Evolutionary conservation across 1,140 invertebrate species (phyloP), one percentile per base, ranked within the genome.

Genomic region (Parapsyche elsis): DNA sequence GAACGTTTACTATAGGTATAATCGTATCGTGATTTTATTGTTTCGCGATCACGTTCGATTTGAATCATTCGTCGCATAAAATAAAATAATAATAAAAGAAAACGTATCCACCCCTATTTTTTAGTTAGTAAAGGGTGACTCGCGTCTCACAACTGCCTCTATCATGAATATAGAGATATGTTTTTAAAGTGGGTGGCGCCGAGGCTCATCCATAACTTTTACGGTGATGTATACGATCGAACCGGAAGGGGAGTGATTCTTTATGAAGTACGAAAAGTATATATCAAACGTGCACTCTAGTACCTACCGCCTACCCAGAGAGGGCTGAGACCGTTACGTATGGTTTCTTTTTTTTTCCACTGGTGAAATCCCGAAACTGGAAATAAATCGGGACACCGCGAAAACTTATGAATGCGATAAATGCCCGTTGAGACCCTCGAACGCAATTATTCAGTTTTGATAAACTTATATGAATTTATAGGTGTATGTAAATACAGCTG

Each of bases 221-320:
- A 67, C 23, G 23, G 21, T 26, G 59, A 53, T 53, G 49, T 53
- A 53, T 53, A 53, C 49, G 49, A 53, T 53, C 16, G 49, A 53
- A 53, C 49, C 49, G 10, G 49, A 53, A 53, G 49, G 9, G 64
- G 24, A 24, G 21, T 23, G 64, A 67, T 67, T 67, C 64, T 67
- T 67, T 67, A 67, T 67, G 64, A 67, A 67, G 64, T 67, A 67
- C 64, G 64, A 67, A 67, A 67, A 67, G 64, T 26, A 23, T 67
- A 67, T 67, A 67, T 67, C 64, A 67, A 67, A 67, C 64, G 24
- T 5, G 64, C 9, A 1, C 30, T 38, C 30, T 38, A 38, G 49
- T 53, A 53, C 49, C 30, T 53, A 16, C 49, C 49, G 12, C 49
- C 12, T 14, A 53, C 4, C 49, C 2, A 53, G 10, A 16, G 10